Conservation (phyloP, 2,797 vertebrate genomes). For the Takifugu rubripes region DNA sequence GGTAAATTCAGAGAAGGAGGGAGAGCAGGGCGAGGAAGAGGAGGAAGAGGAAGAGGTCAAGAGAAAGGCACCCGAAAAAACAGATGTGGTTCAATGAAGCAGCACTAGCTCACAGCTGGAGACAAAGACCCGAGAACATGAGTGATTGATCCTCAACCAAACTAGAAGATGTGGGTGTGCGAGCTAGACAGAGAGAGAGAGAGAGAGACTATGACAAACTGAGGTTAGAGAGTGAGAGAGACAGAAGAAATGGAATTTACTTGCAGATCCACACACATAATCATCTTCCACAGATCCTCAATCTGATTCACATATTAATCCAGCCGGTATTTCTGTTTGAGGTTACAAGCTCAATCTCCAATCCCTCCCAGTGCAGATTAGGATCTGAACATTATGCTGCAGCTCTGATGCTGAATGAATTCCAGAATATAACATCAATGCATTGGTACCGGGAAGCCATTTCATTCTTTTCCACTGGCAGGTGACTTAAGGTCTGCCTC, state of each 20-base stretch:
- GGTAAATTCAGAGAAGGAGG: constrained; percentile 39
- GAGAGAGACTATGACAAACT: background rate
- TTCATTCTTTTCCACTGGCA: constrained; percentile 29
- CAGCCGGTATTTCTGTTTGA: constrained; percentile 11
- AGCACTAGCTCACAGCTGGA: constrained; percentile 57
- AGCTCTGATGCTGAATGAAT: constrained; percentile 27
- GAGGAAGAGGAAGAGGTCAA: constrained; percentile 25
- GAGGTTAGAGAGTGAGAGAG: background rate
- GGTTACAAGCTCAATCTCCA: constrained; percentile 20
- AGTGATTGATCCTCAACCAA: constrained; percentile 35
- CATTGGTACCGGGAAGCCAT: constrained; percentile 34
- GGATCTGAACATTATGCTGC: constrained; percentile 42
- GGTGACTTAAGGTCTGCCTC: background rate
- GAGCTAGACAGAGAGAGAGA: constrained; percentile 2
- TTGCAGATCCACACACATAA: background rate
- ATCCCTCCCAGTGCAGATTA: constrained; percentile 46
- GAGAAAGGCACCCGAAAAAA: constrained; percentile 32
- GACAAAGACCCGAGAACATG: constrained; percentile 62
- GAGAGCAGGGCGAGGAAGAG: constrained; percentile 7
- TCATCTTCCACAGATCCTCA: constrained; percentile 2
- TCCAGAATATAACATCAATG: constrained; percentile 36
- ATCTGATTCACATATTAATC: constrained; percentile 14
- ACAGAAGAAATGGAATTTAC: background rate
- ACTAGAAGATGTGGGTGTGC: background rate
- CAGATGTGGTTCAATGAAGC: constrained; percentile 68